A percentile compares a stretch with the other conserved stretches of the same genome.
Conservation (phyloP, 2,888 invertebrate species). For the Crioceris asparagi region DNA sequence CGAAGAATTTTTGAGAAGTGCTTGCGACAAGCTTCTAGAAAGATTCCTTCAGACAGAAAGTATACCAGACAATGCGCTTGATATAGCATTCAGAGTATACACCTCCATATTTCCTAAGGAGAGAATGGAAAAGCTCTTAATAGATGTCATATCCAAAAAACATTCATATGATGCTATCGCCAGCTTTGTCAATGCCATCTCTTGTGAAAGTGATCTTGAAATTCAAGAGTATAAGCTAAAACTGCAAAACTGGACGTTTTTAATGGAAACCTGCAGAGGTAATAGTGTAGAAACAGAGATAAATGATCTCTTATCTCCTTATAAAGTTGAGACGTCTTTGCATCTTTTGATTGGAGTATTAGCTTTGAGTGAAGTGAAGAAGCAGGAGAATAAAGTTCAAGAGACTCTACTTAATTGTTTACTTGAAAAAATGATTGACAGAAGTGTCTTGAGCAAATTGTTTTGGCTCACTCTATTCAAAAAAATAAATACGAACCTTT, state of each 20-base stretch:
- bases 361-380: conserved; percentile 17
- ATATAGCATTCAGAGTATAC: conserved; percentile 39
- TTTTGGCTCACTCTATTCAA: conserved; percentile 35
- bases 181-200: conserved; percentile 22
- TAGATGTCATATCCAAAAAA: conserved; percentile 25
- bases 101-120: conserved; percentile 33
- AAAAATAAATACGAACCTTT: conserved; percentile 26
- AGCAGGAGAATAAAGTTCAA: conserved; percentile 21
- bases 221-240: conserved; percentile 27
- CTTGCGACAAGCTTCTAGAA: conserved; percentile 40
- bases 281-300: conserved; percentile 24
- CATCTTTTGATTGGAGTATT: conserved; percentile 27
- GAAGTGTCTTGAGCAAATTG: conserved; percentile 29
- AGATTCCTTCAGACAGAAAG: conserved; percentile 34
- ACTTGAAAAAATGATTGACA: conserved; percentile 31
- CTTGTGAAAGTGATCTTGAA: conserved; percentile 11
- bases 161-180: conserved; percentile 27
- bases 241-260: conserved; percentile 25
- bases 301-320: conserved; percentile 28
- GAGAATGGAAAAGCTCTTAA: conserved; percentile 36
- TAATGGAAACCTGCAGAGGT: conserved; percentile 26
- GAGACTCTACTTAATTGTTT: conserved; percentile 27
- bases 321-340: conserved; percentile 32
- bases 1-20: conserved; percentile 30
- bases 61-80: conserved; percentile 31